Base-by-base conservation (phyloP, 2,797 vertebrate species). In the Hylomyscus alleni region DNA sequence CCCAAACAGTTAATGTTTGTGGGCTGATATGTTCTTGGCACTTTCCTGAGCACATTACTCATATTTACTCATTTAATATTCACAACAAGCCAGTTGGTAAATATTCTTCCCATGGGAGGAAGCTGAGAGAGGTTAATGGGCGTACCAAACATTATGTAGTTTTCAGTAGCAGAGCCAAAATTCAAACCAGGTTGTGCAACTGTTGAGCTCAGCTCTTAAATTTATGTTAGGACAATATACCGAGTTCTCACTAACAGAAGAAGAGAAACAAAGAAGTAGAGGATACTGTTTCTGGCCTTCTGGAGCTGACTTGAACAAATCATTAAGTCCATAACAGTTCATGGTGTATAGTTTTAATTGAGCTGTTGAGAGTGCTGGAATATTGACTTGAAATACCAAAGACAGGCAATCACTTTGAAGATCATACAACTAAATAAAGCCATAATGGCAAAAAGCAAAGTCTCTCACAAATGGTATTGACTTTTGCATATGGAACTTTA, bases 371-470 rank as follows among this genome's bases (percentile, higher is more conserved):
- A 88, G 50, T 77, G 15, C 17, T 83, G 10, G 37, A 91, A 88
- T 95, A 94, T 62, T 93, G 73, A 13, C 72, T 92, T 93, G 69
- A 88, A 96, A 95, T n/a, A 29, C 58, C 92, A 89, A 88, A 54
- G 56, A 82, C 14, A 92, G 93, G 6, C 17, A 78, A 26, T 83
- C 56, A 94, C 87, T 34, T 93, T 93, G 90, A 90, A 92, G 81
- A 83, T 13, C 26, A 44, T 75, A 19, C 58, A 82, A 91, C 37
- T 93, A 91, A 97, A 89, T 92, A 58, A 93, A 93, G 47, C 12
- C 10, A 34, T 52, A 9, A 50, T 3, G 14, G 9, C 47, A 60
- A 13, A 15, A 91, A 93, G 29, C 93, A 75, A 95, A 95, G 44
- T 83, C 22, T 88, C 20, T 14, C 50, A 85, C 20, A 83, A 91